Base-by-base conservation (phyloP, 2,888 invertebrate genomes). In the Limulus polyphemus region DNA sequence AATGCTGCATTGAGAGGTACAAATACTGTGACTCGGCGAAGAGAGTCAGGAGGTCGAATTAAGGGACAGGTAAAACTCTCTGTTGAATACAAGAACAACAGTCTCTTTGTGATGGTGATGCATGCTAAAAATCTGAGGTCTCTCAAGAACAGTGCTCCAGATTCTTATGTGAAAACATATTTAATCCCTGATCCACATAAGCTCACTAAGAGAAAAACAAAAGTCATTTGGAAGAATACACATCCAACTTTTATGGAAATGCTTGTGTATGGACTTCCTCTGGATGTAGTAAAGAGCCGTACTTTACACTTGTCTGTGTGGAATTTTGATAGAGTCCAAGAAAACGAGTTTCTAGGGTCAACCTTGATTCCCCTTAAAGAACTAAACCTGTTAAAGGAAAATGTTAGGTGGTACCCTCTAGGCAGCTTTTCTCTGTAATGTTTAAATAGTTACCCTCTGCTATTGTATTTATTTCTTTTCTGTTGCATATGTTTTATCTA, bases 271-370 rank as follows among this genome's bases (percentile, higher is more conserved):
- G 51, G 58, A 11, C 55, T 65, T 12, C 67, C 68, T 0, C 47
- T 67, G 11, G 66, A 68, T 49, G 61, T 62, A 11, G 58, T 68
- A 0, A 60, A 60, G 11, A 56, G 62, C 46, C 60, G 63, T 57
- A 83, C 82, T 11, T 78, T 97, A n/a, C 90, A 93, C 76, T 92
- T 93, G 0, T 91, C 94, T 0, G 87, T 95, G 11, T 95, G 94
- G 95, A 88, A 90, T 75, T 90, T 93, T 76, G 94, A 94, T 75
- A 84, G 90, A 0, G 77, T 95, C 54, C 93, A 93, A 75, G 94
- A 94, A 76, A 95, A 95, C 77, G 90, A 91, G 77, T 90, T 94
- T 75, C 80, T 95, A 11, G 97, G 97, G 47, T 93, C 93, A n/a
- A 87, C 90, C 62, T 84, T 87, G 69, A 82, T 95, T 70, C 84